Evolutionary conservation across 1,140 invertebrate species (phyloP).

Genomic region (Cotesia glomerata): DNA sequence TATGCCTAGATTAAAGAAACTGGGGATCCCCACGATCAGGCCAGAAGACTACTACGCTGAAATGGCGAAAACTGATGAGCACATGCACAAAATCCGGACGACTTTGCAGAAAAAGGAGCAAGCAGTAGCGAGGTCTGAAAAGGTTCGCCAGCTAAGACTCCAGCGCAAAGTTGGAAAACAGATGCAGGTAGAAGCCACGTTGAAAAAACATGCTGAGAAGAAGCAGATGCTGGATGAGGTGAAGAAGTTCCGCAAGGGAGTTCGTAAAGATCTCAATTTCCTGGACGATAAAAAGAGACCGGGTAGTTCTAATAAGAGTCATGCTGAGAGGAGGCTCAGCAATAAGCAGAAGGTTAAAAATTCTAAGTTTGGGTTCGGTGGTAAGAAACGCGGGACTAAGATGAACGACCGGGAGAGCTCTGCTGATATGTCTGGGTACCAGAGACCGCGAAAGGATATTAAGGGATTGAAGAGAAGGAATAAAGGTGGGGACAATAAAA

Average conservation of each 20-base stretch:
- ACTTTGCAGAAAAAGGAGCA: conserved; percentile 85
- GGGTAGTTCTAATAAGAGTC: conserved; percentile 55
- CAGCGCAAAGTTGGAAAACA: conserved; percentile 93
- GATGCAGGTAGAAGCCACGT: conserved; percentile 82
- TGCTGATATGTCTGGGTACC: conserved; percentile 70
- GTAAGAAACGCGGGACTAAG: conserved; percentile 91
- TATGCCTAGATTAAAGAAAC: conserved; percentile 75
- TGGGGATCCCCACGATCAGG: conserved; percentile 79
- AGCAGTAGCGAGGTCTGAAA: conserved; percentile 83
- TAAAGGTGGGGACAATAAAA: conserved; percentile 50
- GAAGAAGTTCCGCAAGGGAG: conserved; percentile 85
- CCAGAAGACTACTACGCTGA: conserved; percentile 98
- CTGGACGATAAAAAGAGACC: conserved; percentile 76
- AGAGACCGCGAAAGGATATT: conserved; percentile 57
- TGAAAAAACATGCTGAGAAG: conserved; percentile 80
- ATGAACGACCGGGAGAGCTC: conserved; percentile 85
- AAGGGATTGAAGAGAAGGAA: conserved; percentile 31
- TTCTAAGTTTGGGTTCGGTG: conserved; percentile 93
- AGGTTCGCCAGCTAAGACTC: conserved; percentile 85
- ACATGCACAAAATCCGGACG: conserved; percentile 95
- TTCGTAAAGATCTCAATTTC: conserved; percentile 80
- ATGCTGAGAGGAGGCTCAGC: conserved; percentile 28
- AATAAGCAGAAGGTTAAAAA: conserved; percentile 73
- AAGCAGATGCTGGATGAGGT: conserved; percentile 83
- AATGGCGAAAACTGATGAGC: conserved; percentile 97